Conservation (phyloP, 2,888 invertebrate species). For the Auanema freiburgensis region DNA sequence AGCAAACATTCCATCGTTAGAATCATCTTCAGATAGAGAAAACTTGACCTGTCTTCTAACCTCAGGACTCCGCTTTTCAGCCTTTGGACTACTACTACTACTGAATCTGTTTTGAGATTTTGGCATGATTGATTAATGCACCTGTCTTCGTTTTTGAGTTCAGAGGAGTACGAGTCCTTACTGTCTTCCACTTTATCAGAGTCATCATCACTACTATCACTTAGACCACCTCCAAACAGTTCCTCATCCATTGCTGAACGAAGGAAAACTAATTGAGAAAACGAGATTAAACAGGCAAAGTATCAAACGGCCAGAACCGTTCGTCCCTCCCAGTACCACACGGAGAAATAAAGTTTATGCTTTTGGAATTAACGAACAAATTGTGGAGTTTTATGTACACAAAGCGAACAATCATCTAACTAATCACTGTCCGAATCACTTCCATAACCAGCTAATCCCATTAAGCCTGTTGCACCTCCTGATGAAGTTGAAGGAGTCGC, state of each 20-base stretch:
- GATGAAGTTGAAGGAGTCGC: neutral
- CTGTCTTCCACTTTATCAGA: neutral
- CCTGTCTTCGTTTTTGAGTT: slow-evolving; percentile 1
- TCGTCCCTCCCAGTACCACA: no score
- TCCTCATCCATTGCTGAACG: slow-evolving; percentile 18
- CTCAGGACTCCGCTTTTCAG: neutral
- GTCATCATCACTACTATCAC: slow-evolving; percentile 32
- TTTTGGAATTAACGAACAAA: neutral
- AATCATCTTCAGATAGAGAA: slow-evolving; percentile 2
- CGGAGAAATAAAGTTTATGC: no score
- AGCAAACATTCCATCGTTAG: slow-evolving; percentile 7
- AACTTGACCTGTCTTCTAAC: neutral
- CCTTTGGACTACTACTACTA: neutral
- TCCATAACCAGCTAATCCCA: slow-evolving; percentile 31
- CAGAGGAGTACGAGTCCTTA: neutral
- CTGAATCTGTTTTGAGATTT: neutral
- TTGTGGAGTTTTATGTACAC: neutral
- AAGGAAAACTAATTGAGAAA: neutral
- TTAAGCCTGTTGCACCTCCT: slow-evolving; percentile 16
- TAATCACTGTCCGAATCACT: slow-evolving; percentile 23
- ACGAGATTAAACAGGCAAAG: neutral
- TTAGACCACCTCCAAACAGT: slow-evolving; percentile 31
- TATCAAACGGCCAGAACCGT: slow-evolving; percentile 5
- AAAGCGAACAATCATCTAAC: neutral
- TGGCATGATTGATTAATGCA: no score